A percentile compares a stretch with the other conserved stretches of the same genome.
phyloP scores from a whole-genome alignment of 2,797 vertebrate genomes.

The Syncerus caffer region DNA sequence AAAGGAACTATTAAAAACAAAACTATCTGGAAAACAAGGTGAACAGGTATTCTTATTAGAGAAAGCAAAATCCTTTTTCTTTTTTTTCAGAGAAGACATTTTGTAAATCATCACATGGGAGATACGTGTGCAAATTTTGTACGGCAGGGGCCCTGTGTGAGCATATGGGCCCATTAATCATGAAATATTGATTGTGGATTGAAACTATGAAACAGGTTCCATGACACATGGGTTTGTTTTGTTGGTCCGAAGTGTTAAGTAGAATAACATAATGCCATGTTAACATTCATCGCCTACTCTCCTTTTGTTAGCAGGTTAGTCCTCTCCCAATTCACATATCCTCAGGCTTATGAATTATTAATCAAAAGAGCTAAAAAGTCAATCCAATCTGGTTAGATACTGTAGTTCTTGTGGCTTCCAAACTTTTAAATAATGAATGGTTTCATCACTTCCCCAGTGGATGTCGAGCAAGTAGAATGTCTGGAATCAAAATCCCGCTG shows the following conservation, averaged over 20 bases:
- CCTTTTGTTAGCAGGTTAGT: slow-evolving; percentile 82
- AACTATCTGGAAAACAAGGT: background rate
- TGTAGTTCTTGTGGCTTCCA: slow-evolving; percentile 84
- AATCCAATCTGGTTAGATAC: slow-evolving; percentile 86
- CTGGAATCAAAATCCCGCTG: slow-evolving; percentile 82
- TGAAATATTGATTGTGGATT: slow-evolving; percentile 83
- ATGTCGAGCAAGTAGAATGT: slow-evolving; percentile 80
- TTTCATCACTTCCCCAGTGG: slow-evolving; percentile 83
- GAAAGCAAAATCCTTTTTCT: background rate
- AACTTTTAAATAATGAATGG: slow-evolving; percentile 87
- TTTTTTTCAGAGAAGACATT: background rate
- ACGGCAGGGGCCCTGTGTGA: background rate
- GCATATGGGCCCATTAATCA: slow-evolving; percentile 69
- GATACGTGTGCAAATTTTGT: background rate
- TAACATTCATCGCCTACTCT: slow-evolving; percentile 78
- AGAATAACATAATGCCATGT: slow-evolving; percentile 79
- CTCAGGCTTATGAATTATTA: slow-evolving; percentile 84
- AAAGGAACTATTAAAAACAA: background rate
- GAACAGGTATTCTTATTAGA: background rate
- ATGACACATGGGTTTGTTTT: slow-evolving; percentile 75
- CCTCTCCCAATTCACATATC: slow-evolving; percentile 81
- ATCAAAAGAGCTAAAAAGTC: slow-evolving; percentile 88
- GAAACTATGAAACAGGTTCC: slow-evolving; percentile 69
- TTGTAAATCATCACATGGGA: background rate
- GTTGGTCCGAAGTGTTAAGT: slow-evolving; percentile 78